phyloP scores from a whole-genome alignment of 2,888 invertebrate species.

The Drosophila subquinaria region DNA sequence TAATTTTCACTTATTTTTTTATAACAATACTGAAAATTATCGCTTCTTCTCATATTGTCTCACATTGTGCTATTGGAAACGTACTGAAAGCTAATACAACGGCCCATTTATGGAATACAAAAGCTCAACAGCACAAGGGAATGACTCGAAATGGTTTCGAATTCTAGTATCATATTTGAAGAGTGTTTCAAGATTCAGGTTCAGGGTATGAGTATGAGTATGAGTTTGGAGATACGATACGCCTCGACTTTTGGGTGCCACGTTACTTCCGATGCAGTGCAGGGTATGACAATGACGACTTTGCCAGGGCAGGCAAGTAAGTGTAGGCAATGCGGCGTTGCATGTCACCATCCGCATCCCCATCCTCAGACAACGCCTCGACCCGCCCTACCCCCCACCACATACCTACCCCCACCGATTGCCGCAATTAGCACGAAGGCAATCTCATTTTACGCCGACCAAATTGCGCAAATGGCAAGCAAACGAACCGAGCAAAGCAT shows the following conservation, averaged over 20 bases:
- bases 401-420: constrained; percentile 55
- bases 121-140: constrained; percentile 39
- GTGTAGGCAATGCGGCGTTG: constrained; percentile 40
- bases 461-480: constrained; percentile 75
- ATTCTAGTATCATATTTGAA: constrained; percentile 58
- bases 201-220: constrained; percentile 25
- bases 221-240: constrained; percentile 13
- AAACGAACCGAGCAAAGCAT: constrained; percentile 54
- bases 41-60: background rate
- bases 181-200: constrained; percentile 37
- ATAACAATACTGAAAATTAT: background rate
- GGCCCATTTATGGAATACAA: constrained; percentile 38
- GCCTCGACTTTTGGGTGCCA: constrained; percentile 20
- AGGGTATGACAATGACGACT: constrained; percentile 46
- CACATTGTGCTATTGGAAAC: constrained; percentile 7
- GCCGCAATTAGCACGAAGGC: constrained; percentile 79
- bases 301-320: constrained; percentile 18
- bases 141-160: constrained; percentile 47
- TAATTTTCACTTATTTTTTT: background rate
- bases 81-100: constrained; percentile 7
- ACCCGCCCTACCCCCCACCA: constrained; percentile 16
- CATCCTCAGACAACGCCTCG: constrained; percentile 18
- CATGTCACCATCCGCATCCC: constrained; percentile 66
- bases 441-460: constrained; percentile 80
- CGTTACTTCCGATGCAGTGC: constrained; percentile 50